phyloP scores from a whole-genome alignment of 1,140 invertebrate genomes.

The Apis mellifera region Amel_HAv3.1 CM009940.2:10741501-10742000 shows the following conservation, averaged over 20 bases:
- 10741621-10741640: background rate
- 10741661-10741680: background rate
- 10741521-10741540: too few relatives aligned
- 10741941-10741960: too few relatives aligned
- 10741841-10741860: background rate
- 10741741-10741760: background rate
- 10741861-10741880: too few relatives aligned
- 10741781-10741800: background rate
- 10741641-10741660: background rate
- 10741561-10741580: too few relatives aligned
- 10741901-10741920: background rate
- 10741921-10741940: too few relatives aligned
- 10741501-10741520: too few relatives aligned
- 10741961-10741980: too few relatives aligned
- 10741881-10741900: too few relatives aligned
- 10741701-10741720: background rate
- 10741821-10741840: background rate
- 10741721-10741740: background rate
- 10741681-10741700: background rate
- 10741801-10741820: background rate
- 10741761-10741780: background rate
- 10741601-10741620: too few relatives aligned
- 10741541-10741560: too few relatives aligned
- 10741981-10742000: conserved; percentile 1
- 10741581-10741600: too few relatives aligned